These are phyloP conservation scores for Bombylius discolor DNA, from an alignment of 2,888 invertebrate species.

Conservation along the genomic window DNA sequence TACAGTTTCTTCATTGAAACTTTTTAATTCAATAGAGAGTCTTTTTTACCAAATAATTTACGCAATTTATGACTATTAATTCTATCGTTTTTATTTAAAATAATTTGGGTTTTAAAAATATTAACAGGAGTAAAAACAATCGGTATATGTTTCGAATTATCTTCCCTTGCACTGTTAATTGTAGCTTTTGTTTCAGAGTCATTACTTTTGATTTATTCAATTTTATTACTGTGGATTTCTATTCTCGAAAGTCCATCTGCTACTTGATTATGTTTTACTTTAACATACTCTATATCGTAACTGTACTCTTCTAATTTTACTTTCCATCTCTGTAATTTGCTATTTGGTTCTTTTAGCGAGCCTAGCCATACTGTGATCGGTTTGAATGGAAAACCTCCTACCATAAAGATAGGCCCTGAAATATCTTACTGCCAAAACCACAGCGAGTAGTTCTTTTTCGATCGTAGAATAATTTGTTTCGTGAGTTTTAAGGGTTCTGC, in stretches of 20 bases:
- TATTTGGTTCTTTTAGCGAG: constrained; percentile 27
- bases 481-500: constrained; percentile 12
- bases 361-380: constrained; percentile 22
- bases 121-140: too few species aligned
- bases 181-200: too few species aligned
- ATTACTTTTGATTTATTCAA: too few species aligned
- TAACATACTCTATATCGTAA: constrained; percentile 9
- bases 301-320: constrained; percentile 1
- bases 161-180: too few species aligned
- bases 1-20: too few species aligned
- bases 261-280: constrained; percentile 8
- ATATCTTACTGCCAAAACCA: constrained; percentile 12
- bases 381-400: constrained; percentile 8
- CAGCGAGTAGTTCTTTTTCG: constrained; percentile 10
- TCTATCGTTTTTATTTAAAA: too few species aligned
- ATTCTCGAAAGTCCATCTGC: constrained; percentile 8
- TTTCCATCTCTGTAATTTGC: constrained; percentile 26
- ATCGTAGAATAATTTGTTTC: constrained; percentile 9
- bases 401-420: constrained; percentile 11
- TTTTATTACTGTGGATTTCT: not conserved
- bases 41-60: too few species aligned
- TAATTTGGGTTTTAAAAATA: too few species aligned
- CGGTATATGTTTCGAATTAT: too few species aligned
- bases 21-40: too few species aligned
- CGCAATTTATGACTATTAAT: too few species aligned